Base-by-base conservation (phyloP, 2,113 vertebrate species). In the Tauraco erythrolophus region DNA sequence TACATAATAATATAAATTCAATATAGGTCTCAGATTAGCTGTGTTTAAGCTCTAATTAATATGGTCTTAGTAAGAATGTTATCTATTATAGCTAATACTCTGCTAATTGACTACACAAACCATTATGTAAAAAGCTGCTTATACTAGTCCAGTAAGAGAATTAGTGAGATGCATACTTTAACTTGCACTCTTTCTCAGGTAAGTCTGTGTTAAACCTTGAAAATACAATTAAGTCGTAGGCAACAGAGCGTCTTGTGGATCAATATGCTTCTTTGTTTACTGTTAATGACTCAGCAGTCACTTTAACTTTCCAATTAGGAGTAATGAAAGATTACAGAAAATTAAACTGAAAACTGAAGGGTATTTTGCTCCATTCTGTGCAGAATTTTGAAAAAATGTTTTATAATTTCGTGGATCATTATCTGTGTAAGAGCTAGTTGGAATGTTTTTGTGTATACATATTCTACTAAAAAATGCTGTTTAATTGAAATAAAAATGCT, bases 41-140 rank as follows among this genome's bases (percentile, higher is more conserved):
- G 58, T 88, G 54, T 85, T 94, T 97, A 94, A 97, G 71, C 54
- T 95, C 66, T 76, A 96, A 93, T 97, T 94, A 95, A 88, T 95
- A 90, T 45, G 70, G 82, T 88, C 70, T 88, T 83, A 95, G 70
- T 94, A 94, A 93, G 92, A 96, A 92, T 10, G 54, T 82, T 96
- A 96, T 96, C 82, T 94, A 22, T 96, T 92, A 76, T 96, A 80
- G 82, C 50, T 92, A 96, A 96, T 90, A 82, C 80, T 94, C 72
- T 89, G 56, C 88, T 97, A 97, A 97, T 89, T 92, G 92, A 94
- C 96, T 95, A 84, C 84, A 94, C 72, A 92, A 94, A 89, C 92
- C 83, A 84, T 91, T 95, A 95, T 96, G 94, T 96, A 92, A 97
- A 94, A 97, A 97, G 91, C 96, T 97, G 86, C 84, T 97, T 96